Evolutionary conservation across 2,113 vertebrate genomes (phyloP), one percentile per base, ranked within the genome.

Genomic region (Corythoichthys intestinalis): DNA sequence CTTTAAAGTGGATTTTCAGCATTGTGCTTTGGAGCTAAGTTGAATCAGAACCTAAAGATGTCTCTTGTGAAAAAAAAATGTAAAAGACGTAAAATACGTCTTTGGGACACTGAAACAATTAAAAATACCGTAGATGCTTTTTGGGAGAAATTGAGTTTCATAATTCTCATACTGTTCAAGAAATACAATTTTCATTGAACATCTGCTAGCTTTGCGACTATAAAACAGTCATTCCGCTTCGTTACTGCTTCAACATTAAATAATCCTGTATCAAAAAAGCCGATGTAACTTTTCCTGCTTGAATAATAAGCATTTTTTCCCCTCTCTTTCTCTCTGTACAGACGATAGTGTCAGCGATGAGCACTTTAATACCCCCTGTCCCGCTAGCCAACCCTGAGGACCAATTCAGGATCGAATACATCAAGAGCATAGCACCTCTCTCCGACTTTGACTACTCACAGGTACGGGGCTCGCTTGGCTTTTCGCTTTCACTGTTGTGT

Each of bases 341-440:
- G 96, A 98, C 96, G 60, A 98, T 99, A 90, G 95, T 98, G 92
- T 98, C 97, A 68, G 97, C 97, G 66, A 99, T 99, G 97, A 95
- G 96, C 92, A 99, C 96, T 90, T 96, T 99, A 92, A 99, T 95
- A 92, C 97, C 97, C 83, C 97, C 97, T 58, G 96, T 99, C 88
- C 94, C 94, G 35, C 85, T 99, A 90, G 96, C 95, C 89, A 98
- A 97, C 85, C 95, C 95, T 70, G 95, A 97, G 87, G 96, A 99
- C 91, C 96, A 98, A 50, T 98, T 98, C 90, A 93, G 97, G 90
- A 94, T 96, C 78, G 96, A 99, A 87, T 99, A 97, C 87, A 98
- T 99, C 93, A 97, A 98, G 92, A 98, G 96, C 92, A 97, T 99
- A 93, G 96, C 95, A 67, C 95, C 94, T 57, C 95, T 98, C 83